Conservation (phyloP, 1,140 invertebrate species). For the Halesus radiatus region DNA sequence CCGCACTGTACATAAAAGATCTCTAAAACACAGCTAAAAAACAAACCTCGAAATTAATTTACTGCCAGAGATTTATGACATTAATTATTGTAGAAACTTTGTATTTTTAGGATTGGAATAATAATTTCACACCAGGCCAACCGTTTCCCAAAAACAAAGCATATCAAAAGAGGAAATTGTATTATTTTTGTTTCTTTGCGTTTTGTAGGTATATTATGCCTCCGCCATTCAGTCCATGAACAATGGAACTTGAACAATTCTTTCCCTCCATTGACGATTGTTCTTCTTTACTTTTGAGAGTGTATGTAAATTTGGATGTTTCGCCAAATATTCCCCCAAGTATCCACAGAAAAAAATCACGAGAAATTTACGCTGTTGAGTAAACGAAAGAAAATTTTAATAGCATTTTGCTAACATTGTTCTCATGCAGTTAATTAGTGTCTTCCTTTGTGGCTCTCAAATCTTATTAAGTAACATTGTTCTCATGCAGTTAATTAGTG, state of each 20-base stretch:
- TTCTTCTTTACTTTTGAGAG: conserved; percentile 17
- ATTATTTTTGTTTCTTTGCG: conserved; percentile 38
- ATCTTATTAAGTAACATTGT: not conserved
- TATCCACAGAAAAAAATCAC: not conserved
- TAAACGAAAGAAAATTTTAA: conserved; percentile 29
- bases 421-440: conserved; percentile 28
- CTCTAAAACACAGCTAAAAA: conserved; percentile 1
- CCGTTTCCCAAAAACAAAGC: conserved; percentile 29
- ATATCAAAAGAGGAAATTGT: conserved; percentile 35
- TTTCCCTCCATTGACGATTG: conserved; percentile 23
- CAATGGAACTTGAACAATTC: conserved; percentile 21
- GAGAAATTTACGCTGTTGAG: not conserved
- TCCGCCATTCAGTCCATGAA: not conserved
- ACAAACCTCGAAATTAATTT: conserved; percentile 9
- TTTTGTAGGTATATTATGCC: conserved; percentile 27
- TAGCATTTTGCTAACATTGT: conserved; percentile 15
- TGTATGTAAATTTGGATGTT: conserved; percentile 1
- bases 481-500: conserved; percentile 28
- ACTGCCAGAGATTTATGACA: conserved; percentile 8
- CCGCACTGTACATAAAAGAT: not conserved
- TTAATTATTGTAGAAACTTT: conserved; percentile 30
- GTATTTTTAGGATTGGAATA: conserved; percentile 36
- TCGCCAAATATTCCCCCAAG: not conserved
- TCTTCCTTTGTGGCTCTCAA: not conserved
- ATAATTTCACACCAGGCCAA: conserved; percentile 15